Percentiles rank a stretch among this genome's conserved stretches.
These are phyloP conservation scores for Odontothrips loti DNA, from an alignment of 2,888 invertebrate species.

Conservation along the genomic window DNA sequence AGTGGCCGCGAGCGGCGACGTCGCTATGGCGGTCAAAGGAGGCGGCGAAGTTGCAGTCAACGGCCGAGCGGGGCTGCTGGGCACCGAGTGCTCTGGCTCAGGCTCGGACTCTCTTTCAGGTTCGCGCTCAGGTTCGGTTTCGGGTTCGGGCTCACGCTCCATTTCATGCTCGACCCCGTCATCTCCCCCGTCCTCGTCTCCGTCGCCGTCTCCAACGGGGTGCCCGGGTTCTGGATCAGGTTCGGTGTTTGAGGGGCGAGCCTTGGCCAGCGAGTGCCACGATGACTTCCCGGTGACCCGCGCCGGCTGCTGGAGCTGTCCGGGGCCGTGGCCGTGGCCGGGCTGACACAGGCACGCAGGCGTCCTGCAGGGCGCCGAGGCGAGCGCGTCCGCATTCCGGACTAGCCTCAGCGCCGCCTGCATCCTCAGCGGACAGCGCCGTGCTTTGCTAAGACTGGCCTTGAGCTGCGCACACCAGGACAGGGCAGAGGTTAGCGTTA, in stretches of 20 bases:
- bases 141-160: not conserved
- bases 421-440: not conserved
- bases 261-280: no score
- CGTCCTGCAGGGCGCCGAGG: not conserved
- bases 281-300: not conserved
- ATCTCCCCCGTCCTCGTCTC: no score
- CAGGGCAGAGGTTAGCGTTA: not conserved
- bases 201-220: no score
- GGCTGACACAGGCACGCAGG: not conserved
- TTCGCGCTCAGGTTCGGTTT: not conserved
- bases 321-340: not conserved
- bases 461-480: not conserved
- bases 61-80: not conserved
- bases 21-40: not conserved
- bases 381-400: not conserved
- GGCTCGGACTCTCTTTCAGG: not conserved
- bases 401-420: not conserved
- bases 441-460: not conserved
- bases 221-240: not conserved
- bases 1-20: not conserved
- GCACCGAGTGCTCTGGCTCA: not conserved
- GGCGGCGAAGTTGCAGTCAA: not conserved
- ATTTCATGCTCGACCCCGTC: no score
- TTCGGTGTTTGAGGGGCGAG: not conserved
- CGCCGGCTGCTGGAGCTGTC: not conserved